A percentile compares a stretch with the other conserved stretches of the same genome.
These are phyloP conservation scores for Orycteropus afer DNA, from an alignment of 2,113 vertebrate species.

Conservation along the genomic window DNA sequence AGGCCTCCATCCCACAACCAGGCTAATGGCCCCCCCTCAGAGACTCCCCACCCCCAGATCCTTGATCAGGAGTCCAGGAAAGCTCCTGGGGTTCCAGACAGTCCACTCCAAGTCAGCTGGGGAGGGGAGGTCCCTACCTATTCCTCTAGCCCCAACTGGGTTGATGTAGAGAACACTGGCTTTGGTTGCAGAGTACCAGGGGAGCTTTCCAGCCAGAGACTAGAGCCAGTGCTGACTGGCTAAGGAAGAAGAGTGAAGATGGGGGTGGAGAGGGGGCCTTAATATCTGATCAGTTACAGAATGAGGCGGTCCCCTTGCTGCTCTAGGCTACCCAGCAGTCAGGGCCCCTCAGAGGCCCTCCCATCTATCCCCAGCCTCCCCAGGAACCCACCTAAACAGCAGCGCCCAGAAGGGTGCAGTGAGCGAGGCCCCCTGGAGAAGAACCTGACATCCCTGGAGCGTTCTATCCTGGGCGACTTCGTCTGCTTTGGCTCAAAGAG, in stretches of 20 bases:
- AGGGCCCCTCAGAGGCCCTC: background rate
- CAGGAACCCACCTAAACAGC: background rate
- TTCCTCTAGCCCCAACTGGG: background rate
- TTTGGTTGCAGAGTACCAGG: background rate
- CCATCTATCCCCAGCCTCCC: no score
- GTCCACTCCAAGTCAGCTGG: background rate
- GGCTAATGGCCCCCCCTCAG: background rate
- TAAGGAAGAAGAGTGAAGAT: background rate
- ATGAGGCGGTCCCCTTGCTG: background rate
- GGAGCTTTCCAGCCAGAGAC: background rate
- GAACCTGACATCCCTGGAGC: rapidly evolving
- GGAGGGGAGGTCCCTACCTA: background rate
- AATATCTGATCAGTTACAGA: background rate
- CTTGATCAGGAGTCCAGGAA: background rate
- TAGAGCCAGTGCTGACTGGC: background rate
- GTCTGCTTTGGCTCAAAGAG: background rate
- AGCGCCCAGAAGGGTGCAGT: background rate
- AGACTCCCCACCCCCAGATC: background rate
- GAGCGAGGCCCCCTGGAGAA: background rate
- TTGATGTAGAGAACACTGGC: rapidly evolving
- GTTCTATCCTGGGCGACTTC: background rate
- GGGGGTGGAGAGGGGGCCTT: background rate
- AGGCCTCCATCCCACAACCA: background rate
- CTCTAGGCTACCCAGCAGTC: background rate
- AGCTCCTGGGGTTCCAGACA: background rate